Evolutionary conservation across 2,797 vertebrate species (phyloP).

Genomic region (Neosilurus hyrtlii): DNA sequence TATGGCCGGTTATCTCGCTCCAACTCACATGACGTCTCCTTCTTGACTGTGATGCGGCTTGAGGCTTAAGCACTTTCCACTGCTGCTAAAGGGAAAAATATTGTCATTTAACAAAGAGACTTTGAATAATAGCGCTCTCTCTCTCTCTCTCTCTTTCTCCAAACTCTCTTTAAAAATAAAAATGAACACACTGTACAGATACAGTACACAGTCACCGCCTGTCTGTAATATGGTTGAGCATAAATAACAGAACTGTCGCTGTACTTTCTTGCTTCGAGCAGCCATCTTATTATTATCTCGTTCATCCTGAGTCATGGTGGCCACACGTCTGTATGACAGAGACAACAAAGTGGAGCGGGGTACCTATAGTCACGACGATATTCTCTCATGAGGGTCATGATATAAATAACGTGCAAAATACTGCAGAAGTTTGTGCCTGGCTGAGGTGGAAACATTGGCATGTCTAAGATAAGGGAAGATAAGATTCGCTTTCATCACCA

Average conservation of each 20-base stretch:
- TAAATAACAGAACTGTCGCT: background rate
- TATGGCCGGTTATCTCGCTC: background rate
- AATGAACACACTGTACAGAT: background rate
- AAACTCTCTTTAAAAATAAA: background rate
- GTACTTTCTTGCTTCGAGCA: background rate
- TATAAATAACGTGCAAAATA: background rate
- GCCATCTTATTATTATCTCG: background rate
- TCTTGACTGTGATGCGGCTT: constrained; percentile 4
- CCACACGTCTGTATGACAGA: background rate
- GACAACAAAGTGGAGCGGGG: background rate
- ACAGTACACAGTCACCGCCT: too few species aligned
- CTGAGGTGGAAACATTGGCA: background rate
- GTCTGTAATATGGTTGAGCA: background rate
- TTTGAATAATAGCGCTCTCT: too few species aligned
- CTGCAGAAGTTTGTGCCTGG: too few species aligned
- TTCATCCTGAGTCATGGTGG: background rate
- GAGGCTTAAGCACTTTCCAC: background rate
- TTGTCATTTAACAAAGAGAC: background rate
- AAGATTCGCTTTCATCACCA: background rate
- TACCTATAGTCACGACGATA: background rate
- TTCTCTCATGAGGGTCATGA: background rate
- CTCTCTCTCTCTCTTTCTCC: background rate
- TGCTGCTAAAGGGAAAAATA: background rate
- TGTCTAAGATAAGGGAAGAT: background rate
- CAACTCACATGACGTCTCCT: background rate